These are phyloP conservation scores for Eurytoma adleriae DNA, from an alignment of 2,888 invertebrate genomes.

Conservation along the genomic window DNA sequence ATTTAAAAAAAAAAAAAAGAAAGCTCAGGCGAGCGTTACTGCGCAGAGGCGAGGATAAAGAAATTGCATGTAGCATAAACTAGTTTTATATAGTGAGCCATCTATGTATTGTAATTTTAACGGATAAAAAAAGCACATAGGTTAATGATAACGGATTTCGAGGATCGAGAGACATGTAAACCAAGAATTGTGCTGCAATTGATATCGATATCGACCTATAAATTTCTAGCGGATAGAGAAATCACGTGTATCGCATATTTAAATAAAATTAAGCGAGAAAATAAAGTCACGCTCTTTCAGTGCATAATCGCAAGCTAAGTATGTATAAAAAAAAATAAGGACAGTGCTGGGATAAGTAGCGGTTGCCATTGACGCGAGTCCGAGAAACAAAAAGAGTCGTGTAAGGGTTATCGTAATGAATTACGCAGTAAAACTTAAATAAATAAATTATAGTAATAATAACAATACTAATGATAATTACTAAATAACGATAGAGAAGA, in stretches of 20 bases:
- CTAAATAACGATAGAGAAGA: slow-evolving; percentile 20
- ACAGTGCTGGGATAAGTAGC: neutral
- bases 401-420: slow-evolving; percentile 59
- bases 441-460: slow-evolving; percentile 26
- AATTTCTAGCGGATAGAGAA: slow-evolving; percentile 30
- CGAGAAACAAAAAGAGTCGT: slow-evolving; percentile 53
- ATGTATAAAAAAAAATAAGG: neutral
- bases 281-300: neutral
- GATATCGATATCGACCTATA: slow-evolving; percentile 10
- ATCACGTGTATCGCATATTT: slow-evolving; percentile 8
- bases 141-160: neutral
- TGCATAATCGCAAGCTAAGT: neutral
- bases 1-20: slow-evolving; percentile 55
- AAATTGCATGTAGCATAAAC: slow-evolving; percentile 64
- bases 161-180: slow-evolving; percentile 8
- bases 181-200: slow-evolving; percentile 15
- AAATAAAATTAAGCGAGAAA: slow-evolving; percentile 5
- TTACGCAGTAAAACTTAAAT: slow-evolving; percentile 9
- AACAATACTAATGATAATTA: slow-evolving; percentile 61
- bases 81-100: slow-evolving; percentile 73
- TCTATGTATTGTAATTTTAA: slow-evolving; percentile 64
- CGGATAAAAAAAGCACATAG: slow-evolving; percentile 14
- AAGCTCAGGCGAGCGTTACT: slow-evolving; percentile 65
- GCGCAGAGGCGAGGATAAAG: slow-evolving; percentile 54
- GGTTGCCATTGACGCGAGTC: neutral